A percentile compares a stretch with the other conserved stretches of the same genome.
These are phyloP conservation scores for Geotrypetes seraphini DNA, from an alignment of 2,797 vertebrate species.

Conservation along the genomic window DNA sequence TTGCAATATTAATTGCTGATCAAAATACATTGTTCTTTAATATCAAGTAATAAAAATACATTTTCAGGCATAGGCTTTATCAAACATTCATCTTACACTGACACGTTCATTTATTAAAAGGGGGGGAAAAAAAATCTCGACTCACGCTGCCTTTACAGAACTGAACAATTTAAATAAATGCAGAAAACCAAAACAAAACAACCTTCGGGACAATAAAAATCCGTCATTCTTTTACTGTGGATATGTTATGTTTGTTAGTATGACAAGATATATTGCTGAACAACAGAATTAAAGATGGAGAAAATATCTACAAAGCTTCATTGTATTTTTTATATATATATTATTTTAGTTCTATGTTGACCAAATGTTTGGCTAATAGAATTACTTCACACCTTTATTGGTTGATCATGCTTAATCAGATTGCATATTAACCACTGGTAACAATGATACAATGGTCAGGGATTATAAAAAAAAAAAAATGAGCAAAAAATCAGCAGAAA, in stretches of 20 bases:
- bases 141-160: conserved; percentile 28
- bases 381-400: conserved; percentile 61
- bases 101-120: too few relatives aligned
- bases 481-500: conserved; percentile 46
- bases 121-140: too few relatives aligned
- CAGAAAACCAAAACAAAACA: too few relatives aligned
- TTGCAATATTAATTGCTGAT: too few relatives aligned
- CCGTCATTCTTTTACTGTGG: conserved; percentile 47
- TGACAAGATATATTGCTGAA: conserved; percentile 49
- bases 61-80: too few relatives aligned
- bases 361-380: conserved; percentile 60
- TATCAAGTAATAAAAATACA: too few relatives aligned
- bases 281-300: conserved; percentile 41
- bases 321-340: conserved; percentile 49
- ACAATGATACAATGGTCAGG: conserved; percentile 59
- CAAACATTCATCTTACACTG: too few relatives aligned
- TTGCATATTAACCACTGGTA: conserved; percentile 61
- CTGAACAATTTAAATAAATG: conserved; percentile 14
- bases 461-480: conserved; percentile 63
- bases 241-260: conserved; percentile 52
- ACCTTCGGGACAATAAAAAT: too few relatives aligned
- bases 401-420: conserved; percentile 53
- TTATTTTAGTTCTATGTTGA: conserved; percentile 20
- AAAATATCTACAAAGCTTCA: conserved; percentile 43
- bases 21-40: too few relatives aligned